A percentile compares a stretch with the other conserved stretches of the same genome.
phyloP scores from a whole-genome alignment of 2,797 vertebrate species.

The Sitta carolinensis region DNA sequence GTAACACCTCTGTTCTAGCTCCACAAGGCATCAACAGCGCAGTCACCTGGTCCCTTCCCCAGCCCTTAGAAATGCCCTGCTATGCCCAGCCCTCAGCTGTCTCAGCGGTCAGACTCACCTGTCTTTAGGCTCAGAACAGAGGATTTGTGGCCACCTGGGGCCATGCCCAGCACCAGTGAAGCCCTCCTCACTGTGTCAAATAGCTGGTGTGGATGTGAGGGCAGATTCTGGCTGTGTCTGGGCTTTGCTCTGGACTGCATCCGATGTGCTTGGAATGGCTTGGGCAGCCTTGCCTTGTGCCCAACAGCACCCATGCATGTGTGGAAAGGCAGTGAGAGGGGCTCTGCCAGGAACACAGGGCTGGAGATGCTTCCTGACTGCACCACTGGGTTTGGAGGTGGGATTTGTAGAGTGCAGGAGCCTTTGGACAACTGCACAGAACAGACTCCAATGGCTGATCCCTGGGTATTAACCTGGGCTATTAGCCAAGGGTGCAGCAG shows the following conservation, averaged over 20 bases:
- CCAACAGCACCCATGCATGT: neutral
- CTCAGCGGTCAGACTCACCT: neutral
- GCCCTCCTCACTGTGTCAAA: neutral
- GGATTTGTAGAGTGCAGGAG: neutral
- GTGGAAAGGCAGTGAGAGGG: neutral
- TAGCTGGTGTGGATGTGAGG: neutral
- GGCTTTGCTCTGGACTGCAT: neutral
- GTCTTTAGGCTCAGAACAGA: neutral
- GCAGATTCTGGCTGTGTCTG: neutral
- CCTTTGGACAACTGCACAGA: neutral
- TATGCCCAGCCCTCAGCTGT: neutral
- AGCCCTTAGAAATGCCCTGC: neutral
- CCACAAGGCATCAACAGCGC: too few relatives aligned
- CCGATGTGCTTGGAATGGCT: fast-evolving
- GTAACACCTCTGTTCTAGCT: too few relatives aligned
- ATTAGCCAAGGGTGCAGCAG: neutral
- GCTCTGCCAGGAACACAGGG: neutral
- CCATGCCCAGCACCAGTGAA: neutral
- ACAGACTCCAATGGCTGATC: neutral
- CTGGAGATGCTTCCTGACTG: neutral
- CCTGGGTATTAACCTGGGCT: neutral
- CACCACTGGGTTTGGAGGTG: neutral
- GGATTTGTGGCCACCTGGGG: neutral
- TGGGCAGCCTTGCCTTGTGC: neutral
- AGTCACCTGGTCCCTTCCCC: neutral